A percentile compares a stretch with the other conserved stretches of the same genome.
These are phyloP conservation scores for Morus bassanus DNA, from an alignment of 2,797 vertebrate species.

Conservation along the genomic window DNA sequence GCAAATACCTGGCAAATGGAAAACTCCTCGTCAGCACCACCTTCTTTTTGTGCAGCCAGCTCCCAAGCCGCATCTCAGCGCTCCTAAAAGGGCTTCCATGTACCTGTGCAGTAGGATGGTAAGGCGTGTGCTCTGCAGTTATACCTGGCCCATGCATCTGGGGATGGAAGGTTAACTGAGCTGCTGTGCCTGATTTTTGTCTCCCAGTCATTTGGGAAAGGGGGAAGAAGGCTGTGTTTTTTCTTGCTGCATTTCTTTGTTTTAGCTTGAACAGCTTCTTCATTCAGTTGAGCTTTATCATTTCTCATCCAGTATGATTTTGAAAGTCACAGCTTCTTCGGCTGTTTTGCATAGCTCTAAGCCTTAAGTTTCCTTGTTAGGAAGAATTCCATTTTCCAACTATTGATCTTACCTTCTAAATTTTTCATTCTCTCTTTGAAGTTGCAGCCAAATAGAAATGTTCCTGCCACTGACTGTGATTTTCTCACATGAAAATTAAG, in stretches of 20 bases:
- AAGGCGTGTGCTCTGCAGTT: neutral
- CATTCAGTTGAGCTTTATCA: neutral
- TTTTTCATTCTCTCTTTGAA: constrained; percentile 51
- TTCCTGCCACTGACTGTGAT: constrained; percentile 18
- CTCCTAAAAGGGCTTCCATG: neutral
- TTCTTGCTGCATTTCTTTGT: neutral
- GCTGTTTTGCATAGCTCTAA: neutral
- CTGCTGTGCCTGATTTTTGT: neutral
- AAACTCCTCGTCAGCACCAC: neutral
- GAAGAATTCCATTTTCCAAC: constrained; percentile 11
- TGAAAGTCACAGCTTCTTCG: neutral
- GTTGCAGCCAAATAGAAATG: constrained; percentile 35
- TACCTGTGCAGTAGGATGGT: neutral
- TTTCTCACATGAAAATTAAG: constrained; percentile 42
- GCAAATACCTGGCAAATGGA: neutral
- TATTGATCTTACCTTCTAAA: constrained; percentile 48
- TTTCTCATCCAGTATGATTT: neutral
- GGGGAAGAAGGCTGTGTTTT: neutral
- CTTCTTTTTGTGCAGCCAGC: neutral
- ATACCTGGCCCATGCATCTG: neutral
- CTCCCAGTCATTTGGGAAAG: neutral
- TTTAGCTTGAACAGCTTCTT: neutral
- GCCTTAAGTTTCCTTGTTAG: constrained; percentile 4
- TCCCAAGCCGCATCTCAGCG: neutral
- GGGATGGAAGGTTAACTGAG: neutral